Evolutionary conservation across 2,113 vertebrate genomes (phyloP).

Genomic region (Tyrannus savana): DNA sequence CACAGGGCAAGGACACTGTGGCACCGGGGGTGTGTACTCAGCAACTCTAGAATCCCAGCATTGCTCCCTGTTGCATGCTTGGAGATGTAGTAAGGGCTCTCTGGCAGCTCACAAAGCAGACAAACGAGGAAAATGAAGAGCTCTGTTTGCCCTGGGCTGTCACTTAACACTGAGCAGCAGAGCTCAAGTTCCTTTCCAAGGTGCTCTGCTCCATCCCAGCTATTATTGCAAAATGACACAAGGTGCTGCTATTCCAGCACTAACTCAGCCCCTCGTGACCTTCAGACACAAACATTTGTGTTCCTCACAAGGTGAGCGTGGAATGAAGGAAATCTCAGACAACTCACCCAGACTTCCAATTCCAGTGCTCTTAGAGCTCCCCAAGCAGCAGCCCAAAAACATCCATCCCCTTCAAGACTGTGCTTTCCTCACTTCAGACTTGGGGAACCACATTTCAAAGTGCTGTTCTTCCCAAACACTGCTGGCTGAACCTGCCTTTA

Average conservation of each 20-base stretch:
- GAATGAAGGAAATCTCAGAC: conserved; percentile 5
- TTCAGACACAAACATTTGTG: neutral
- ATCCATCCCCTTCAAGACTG: neutral
- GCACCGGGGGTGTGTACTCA: conserved; percentile 75
- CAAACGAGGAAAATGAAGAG: conserved; percentile 1
- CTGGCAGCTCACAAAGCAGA: conserved; percentile 40
- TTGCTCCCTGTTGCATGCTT: conserved; percentile 61
- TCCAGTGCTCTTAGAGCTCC: neutral
- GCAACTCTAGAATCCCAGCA: conserved; percentile 64
- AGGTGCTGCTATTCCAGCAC: neutral
- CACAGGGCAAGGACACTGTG: conserved; percentile 68
- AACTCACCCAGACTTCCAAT: neutral
- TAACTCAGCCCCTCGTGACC: neutral
- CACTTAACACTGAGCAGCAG: neutral
- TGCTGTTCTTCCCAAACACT: neutral
- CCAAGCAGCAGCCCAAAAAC: neutral
- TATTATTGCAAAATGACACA: neutral
- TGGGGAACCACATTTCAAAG: neutral
- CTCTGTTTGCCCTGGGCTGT: conserved; percentile 35
- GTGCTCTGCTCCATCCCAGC: neutral
- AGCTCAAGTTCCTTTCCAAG: neutral
- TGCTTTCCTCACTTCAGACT: neutral
- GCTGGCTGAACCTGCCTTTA: neutral
- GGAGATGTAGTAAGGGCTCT: conserved; percentile 42
- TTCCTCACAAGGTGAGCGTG: neutral